These are phyloP conservation scores for Nyctereutes procyonoides DNA, from an alignment of 2,113 vertebrate genomes.

Conservation along the genomic window DNA sequence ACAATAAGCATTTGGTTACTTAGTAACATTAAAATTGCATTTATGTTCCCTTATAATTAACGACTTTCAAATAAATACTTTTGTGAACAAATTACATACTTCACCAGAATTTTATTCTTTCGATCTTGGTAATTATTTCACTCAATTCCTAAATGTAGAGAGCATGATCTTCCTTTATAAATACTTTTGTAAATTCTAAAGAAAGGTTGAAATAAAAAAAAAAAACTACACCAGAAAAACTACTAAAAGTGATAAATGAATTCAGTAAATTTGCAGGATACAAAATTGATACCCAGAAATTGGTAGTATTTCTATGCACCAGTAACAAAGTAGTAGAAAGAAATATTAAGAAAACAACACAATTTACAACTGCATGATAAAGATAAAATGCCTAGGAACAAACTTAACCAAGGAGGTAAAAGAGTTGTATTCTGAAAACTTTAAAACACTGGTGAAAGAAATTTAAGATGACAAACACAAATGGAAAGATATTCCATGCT, in stretches of 20 bases:
- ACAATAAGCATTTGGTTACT: constrained; percentile 77
- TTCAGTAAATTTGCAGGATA: neutral
- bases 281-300: neutral
- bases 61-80: constrained; percentile 73
- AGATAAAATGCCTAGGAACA: neutral
- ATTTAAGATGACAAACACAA: neutral
- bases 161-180: neutral
- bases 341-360: neutral
- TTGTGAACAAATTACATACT: constrained; percentile 79
- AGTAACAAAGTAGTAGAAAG: neutral
- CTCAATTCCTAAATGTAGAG: constrained; percentile 57
- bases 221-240: neutral
- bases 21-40: constrained; percentile 82
- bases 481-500: neutral
- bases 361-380: neutral
- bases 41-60: constrained; percentile 79
- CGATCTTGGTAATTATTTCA: constrained; percentile 59
- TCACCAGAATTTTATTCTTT: constrained; percentile 67
- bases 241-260: neutral
- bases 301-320: neutral
- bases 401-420: neutral
- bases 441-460: neutral
- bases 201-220: neutral
- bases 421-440: neutral
- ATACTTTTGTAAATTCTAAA: neutral